A percentile compares a stretch with the other conserved stretches of the same genome.
phyloP scores from a whole-genome alignment of 2,888 invertebrate species.

The Ethmia dodecea region DNA sequence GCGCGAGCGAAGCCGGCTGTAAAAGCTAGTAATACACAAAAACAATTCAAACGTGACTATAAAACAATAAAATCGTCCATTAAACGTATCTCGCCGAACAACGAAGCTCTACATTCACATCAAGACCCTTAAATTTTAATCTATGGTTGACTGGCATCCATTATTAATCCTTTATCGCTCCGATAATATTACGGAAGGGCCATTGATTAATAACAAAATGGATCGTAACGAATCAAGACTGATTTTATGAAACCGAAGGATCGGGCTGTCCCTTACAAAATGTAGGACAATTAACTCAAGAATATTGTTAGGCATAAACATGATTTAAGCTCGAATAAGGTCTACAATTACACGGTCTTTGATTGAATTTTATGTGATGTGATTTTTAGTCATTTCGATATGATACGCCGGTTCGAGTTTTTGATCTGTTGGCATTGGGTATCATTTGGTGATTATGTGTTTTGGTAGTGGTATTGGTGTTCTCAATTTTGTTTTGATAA shows the following conservation, averaged over 20 bases:
- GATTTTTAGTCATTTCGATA: too few relatives aligned
- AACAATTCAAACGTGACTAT: too few relatives aligned
- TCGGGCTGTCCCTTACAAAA: slow-evolving; percentile 14
- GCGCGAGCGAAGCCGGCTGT: too few relatives aligned
- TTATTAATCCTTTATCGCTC: slow-evolving; percentile 29
- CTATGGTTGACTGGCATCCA: slow-evolving; percentile 22
- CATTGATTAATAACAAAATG: slow-evolving; percentile 31
- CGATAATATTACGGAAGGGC: slow-evolving; percentile 37
- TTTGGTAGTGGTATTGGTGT: too few relatives aligned
- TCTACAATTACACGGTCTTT: slow-evolving; percentile 36
- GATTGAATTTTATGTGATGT: slow-evolving; percentile 29
- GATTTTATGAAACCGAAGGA: slow-evolving; percentile 34
- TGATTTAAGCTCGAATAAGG: slow-evolving; percentile 26
- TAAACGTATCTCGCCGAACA: too few relatives aligned
- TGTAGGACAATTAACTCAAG: slow-evolving; percentile 33
- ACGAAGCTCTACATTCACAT: too few relatives aligned
- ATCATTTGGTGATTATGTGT: too few relatives aligned
- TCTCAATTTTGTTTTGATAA: too few relatives aligned
- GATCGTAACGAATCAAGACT: slow-evolving; percentile 36
- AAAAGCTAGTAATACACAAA: too few relatives aligned
- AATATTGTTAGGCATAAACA: slow-evolving; percentile 37
- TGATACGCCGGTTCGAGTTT: too few relatives aligned
- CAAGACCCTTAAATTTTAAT: slow-evolving; percentile 7
- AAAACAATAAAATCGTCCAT: too few relatives aligned
- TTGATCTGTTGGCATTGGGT: too few relatives aligned